Base-by-base conservation (phyloP, 2,888 invertebrate species). In the Apoda limacodes region DNA sequence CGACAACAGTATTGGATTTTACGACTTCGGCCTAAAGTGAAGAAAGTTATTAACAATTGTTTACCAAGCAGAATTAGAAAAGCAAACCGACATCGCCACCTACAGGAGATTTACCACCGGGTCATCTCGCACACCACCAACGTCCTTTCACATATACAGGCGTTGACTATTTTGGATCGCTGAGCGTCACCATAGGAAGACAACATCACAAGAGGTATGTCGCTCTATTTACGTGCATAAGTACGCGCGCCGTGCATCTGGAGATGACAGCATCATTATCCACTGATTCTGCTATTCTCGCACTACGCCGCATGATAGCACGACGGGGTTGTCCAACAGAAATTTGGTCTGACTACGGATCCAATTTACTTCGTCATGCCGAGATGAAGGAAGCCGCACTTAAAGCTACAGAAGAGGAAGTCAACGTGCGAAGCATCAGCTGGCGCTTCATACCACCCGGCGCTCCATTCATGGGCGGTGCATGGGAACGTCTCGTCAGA, bases 381-480 rank as follows among this genome's bases (percentile, higher is more conserved):
- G 9, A 19, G 9, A 5, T 7, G 5, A 19, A 9, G 19, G 9
- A 7, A 19, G 19, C 19, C 6, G 9, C 19, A 7, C 5, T 5
- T 19, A 9, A 19, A 19, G 19, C 19, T 19, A 19, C 9, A 19
- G 6, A 25, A 2, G 24, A 34, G 6, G 31, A 22, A 10, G 30
- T 22, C 2, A 22, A 22, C 2, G 13, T 37, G 3, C 22, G 35
- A 17, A 37, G 40, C 3, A 29, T 34, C 3, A 33, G 41, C 3
- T 43, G 43, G 37, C 29, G 25, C 2, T 43, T 39, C 13, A 37
- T 40, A 5, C 35, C 43, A 1, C 40, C 42, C 2, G 35, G 32
- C 7, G 33, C 37, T 6, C 38, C 40, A 5, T 21, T 34, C 5
- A 39, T 39, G 38, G 38, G 37, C n/a, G 43, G 45, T 9, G 19